A percentile compares a stretch with the other conserved stretches of the same genome.
Evolutionary conservation across 2,797 vertebrate genomes (phyloP).

Genomic region (Tympanoctomys barrerae): DNA sequence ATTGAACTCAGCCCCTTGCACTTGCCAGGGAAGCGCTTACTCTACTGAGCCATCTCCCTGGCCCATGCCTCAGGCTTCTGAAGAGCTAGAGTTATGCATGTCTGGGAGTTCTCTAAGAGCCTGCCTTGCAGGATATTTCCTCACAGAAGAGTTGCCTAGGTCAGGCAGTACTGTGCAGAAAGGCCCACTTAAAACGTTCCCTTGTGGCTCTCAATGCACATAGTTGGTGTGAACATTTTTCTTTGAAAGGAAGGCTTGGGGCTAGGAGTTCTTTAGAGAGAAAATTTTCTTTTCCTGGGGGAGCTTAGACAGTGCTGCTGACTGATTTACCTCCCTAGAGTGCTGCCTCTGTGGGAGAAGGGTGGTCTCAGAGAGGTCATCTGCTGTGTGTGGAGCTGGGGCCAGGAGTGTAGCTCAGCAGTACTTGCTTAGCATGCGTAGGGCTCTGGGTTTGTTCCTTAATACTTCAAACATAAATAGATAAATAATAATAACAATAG

Average conservation of each 20-base stretch:
- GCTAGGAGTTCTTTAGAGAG: not conserved
- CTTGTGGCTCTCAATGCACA: not conserved
- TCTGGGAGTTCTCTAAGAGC: not conserved
- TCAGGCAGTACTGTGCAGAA: not conserved
- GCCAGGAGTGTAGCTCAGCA: too few relatives aligned
- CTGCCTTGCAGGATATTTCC: not conserved
- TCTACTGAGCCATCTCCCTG: too few relatives aligned
- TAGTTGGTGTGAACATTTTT: not conserved
- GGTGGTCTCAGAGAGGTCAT: not conserved
- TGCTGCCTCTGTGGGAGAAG: not conserved
- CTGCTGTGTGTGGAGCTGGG: not conserved
- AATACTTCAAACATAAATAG: too few relatives aligned
- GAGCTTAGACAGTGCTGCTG: not conserved
- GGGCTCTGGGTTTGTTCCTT: too few relatives aligned
- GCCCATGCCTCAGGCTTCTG: too few relatives aligned
- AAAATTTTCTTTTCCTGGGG: not conserved
- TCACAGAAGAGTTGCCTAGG: not conserved
- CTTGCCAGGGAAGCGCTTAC: too few relatives aligned
- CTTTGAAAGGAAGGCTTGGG: not conserved
- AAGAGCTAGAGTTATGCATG: not conserved
- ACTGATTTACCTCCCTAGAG: not conserved
- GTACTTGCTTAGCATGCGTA: too few relatives aligned
- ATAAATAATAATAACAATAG: too few relatives aligned
- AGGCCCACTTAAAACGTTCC: not conserved
- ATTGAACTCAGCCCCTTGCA: too few relatives aligned